Evolutionary conservation across 2,113 vertebrate genomes (phyloP).

Genomic region (Pygoscelis antarcticus): DNA sequence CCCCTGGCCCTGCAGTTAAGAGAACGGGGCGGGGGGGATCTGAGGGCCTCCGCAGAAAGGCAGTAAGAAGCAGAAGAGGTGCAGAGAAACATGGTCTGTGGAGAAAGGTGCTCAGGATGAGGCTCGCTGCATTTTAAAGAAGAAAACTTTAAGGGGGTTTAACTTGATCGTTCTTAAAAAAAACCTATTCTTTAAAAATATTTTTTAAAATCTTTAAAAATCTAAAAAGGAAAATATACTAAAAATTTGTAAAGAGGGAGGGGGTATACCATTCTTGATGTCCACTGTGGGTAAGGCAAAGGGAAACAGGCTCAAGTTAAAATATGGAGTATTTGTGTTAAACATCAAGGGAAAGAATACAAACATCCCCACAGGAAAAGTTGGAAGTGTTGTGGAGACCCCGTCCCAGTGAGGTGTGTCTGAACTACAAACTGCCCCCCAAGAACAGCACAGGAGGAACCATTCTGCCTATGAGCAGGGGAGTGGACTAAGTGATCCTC

Average conservation of each 20-base stretch:
- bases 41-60: not conserved
- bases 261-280: not conserved
- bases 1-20: accelerated
- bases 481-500: not conserved
- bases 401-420: not conserved
- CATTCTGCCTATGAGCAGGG: not conserved
- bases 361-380: not conserved
- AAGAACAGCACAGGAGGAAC: not conserved
- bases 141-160: not conserved
- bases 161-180: not conserved
- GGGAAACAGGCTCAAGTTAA: not conserved
- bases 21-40: not conserved
- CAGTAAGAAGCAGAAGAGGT: not conserved
- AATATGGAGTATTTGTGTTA: not conserved
- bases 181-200: not conserved
- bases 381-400: not conserved
- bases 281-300: not conserved
- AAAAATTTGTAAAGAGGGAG: not conserved
- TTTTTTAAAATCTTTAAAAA: not conserved
- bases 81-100: not conserved
- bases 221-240: not conserved
- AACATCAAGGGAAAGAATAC: not conserved
- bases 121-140: not conserved
- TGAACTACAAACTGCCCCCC: not conserved
- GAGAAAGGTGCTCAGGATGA: not conserved